A percentile compares a stretch with the other conserved stretches of the same genome.
These are phyloP conservation scores for Lapara coniferarum DNA, from an alignment of 2,888 invertebrate genomes.

Conservation along the genomic window DNA sequence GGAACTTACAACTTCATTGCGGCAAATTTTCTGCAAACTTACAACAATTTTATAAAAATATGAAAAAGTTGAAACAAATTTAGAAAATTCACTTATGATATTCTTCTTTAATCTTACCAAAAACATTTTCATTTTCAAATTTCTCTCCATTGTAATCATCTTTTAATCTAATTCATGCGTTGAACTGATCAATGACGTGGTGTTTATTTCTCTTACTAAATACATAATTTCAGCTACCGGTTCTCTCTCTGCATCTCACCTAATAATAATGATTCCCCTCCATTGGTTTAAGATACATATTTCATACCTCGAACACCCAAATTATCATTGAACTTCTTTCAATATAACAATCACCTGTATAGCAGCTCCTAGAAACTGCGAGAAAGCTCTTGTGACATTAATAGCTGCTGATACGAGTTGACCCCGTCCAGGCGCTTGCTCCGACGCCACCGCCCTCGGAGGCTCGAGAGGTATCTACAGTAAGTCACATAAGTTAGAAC, in stretches of 20 bases:
- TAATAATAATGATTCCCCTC: background rate
- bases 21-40: slow-evolving; percentile 34
- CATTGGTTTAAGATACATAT: background rate
- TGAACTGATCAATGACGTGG: too few species aligned
- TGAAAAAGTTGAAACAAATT: too few species aligned
- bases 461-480: slow-evolving; percentile 78
- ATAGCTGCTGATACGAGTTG: slow-evolving; percentile 88
- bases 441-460: slow-evolving; percentile 66
- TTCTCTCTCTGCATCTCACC: too few species aligned
- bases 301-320: background rate
- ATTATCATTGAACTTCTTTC: slow-evolving; percentile 11
- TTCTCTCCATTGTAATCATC: too few species aligned
- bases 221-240: too few species aligned
- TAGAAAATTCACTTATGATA: too few species aligned
- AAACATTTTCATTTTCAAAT: too few species aligned
- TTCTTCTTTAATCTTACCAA: too few species aligned
- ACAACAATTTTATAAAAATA: slow-evolving; percentile 20
- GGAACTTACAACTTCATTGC: slow-evolving; percentile 34
- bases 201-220: too few species aligned
- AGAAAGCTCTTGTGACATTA: slow-evolving; percentile 90
- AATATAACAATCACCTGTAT: slow-evolving; percentile 84
- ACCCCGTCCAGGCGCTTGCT: slow-evolving; percentile 69
- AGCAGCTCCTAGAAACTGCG: slow-evolving; percentile 90
- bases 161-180: too few species aligned
- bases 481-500: slow-evolving; percentile 24